phyloP scores from a whole-genome alignment of 2,113 vertebrate species.

The Redunca redunca region DNA sequence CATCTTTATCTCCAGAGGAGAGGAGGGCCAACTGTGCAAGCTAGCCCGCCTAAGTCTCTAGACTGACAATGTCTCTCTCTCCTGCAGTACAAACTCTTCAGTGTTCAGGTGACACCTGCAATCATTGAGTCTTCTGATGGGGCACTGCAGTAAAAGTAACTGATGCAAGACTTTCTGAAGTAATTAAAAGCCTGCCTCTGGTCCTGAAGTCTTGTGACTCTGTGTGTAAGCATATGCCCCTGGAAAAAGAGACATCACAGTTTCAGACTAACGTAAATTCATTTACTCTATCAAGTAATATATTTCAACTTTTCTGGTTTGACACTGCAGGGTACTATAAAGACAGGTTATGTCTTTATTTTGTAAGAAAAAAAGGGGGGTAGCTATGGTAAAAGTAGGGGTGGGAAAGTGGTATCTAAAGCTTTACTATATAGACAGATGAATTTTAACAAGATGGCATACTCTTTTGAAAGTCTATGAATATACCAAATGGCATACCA shows the following conservation, averaged over 20 bases:
- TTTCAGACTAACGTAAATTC: neutral
- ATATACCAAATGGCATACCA: neutral
- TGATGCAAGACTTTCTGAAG: neutral
- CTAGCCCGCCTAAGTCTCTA: neutral
- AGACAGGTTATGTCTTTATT: neutral
- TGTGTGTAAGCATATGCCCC: neutral
- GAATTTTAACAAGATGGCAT: neutral
- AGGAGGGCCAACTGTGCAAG: neutral
- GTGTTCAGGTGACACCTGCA: neutral
- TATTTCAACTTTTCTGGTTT: neutral
- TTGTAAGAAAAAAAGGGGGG: neutral
- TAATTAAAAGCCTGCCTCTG: neutral
- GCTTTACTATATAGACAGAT: neutral
- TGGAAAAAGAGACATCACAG: neutral
- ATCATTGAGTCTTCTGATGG: rapidly evolving
- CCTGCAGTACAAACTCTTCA: neutral
- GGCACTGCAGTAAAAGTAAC: neutral
- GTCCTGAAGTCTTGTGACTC: neutral
- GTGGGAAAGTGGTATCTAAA: neutral
- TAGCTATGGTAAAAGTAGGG: neutral
- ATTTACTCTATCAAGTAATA: neutral
- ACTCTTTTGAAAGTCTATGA: neutral
- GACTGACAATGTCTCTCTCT: neutral
- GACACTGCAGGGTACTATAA: neutral
- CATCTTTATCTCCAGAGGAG: neutral